These are phyloP conservation scores for Tyria jacobaeae DNA, from an alignment of 2,888 invertebrate species.

Conservation along the genomic window DNA sequence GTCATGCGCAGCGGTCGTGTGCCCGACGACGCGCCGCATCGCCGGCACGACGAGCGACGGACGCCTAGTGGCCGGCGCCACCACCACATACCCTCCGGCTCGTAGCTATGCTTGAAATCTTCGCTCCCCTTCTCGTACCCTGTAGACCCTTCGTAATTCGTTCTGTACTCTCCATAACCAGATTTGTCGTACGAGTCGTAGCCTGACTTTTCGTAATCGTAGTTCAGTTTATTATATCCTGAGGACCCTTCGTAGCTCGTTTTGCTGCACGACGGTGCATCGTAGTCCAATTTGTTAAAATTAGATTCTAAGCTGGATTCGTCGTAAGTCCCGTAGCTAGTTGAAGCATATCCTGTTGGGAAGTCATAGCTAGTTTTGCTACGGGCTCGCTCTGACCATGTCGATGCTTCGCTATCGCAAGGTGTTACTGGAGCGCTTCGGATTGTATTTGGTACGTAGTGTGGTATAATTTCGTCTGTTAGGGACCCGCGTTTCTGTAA, in stretches of 20 bases:
- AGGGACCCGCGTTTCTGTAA: slow-evolving; percentile 80
- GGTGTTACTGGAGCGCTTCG: slow-evolving; percentile 81
- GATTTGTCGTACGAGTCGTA: slow-evolving; percentile 48
- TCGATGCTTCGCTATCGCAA: slow-evolving; percentile 76
- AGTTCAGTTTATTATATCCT: slow-evolving; percentile 36
- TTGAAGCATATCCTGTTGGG: slow-evolving; percentile 52
- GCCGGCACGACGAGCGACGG: slow-evolving; percentile 64
- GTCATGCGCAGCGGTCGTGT: slow-evolving; percentile 47
- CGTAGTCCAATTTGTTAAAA: slow-evolving; percentile 43
- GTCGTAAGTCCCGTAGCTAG: slow-evolving; percentile 55
- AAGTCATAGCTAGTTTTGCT: slow-evolving; percentile 60
- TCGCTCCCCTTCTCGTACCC: slow-evolving; percentile 54
- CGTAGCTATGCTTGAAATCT: slow-evolving; percentile 60
- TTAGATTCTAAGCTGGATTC: slow-evolving; percentile 39
- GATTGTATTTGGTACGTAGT: slow-evolving; percentile 70
- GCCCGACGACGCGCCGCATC: slow-evolving; percentile 74
- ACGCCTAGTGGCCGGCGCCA: slow-evolving; percentile 66
- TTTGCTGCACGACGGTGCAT: slow-evolving; percentile 31
- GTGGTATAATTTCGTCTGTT: slow-evolving; percentile 65
- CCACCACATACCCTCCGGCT: slow-evolving; percentile 69
- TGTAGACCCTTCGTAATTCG: slow-evolving; percentile 57
- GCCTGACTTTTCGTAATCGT: slow-evolving; percentile 38
- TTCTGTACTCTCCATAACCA: slow-evolving; percentile 43
- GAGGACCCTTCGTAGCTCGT: slow-evolving; percentile 40
- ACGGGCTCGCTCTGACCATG: slow-evolving; percentile 70